Evolutionary conservation across 2,113 vertebrate genomes (phyloP).

Genomic region (Hoplias malabaricus): DNA sequence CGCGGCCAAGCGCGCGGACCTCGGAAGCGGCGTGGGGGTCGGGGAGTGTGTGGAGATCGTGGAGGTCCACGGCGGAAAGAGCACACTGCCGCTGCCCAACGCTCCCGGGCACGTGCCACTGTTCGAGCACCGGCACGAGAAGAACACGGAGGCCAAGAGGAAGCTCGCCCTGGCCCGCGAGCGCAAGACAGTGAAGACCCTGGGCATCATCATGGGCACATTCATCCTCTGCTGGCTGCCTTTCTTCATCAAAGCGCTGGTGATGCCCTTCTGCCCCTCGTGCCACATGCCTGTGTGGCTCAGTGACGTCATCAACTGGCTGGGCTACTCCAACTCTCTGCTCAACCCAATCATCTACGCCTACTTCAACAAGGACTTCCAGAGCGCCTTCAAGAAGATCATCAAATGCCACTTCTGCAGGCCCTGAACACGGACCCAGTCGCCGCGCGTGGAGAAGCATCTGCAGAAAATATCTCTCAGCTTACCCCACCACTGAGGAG

Average conservation of each 20-base stretch:
- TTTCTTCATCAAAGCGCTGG: conserved; percentile 94
- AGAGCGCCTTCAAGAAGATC: conserved; percentile 96
- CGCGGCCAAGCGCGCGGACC: conserved; percentile 78
- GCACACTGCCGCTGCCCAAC: conserved; percentile 82
- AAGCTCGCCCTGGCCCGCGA: conserved; percentile 92
- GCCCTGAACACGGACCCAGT: conserved; percentile 67
- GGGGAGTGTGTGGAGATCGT: conserved; percentile 87
- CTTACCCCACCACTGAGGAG: too few relatives aligned
- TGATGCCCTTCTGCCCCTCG: conserved; percentile 87
- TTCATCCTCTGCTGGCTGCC: conserved; percentile 98
- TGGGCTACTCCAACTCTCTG: conserved; percentile 96
- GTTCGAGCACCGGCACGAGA: conserved; percentile 83
- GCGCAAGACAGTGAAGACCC: conserved; percentile 93
- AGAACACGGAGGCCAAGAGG: conserved; percentile 83
- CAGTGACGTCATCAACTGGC: conserved; percentile 91
- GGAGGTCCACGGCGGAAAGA: conserved; percentile 82
- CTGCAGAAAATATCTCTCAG: too few relatives aligned
- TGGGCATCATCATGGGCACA: conserved; percentile 98
- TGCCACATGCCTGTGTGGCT: conserved; percentile 89
- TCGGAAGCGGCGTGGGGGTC: conserved; percentile 84
- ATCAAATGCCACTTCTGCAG: conserved; percentile 92
- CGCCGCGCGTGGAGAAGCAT: too few relatives aligned
- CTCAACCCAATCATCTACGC: conserved; percentile 98
- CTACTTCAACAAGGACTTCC: conserved; percentile 98
- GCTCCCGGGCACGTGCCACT: conserved; percentile 64